Conservation (phyloP, 2,113 vertebrate genomes). For the Melanostigma gelatinosum region DNA sequence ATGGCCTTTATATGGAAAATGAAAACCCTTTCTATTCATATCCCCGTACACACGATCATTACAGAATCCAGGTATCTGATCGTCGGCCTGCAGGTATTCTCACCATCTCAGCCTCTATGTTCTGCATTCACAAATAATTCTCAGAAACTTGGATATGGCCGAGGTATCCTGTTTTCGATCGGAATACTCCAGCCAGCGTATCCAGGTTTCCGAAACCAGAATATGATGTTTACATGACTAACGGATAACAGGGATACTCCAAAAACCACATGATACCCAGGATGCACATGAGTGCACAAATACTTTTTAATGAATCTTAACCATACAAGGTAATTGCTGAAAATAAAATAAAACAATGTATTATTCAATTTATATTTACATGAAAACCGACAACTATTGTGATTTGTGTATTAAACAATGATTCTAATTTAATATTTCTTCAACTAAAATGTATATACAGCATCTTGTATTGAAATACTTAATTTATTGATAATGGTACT, state of each 20-base stretch:
- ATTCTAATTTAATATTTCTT: conserved; percentile 24
- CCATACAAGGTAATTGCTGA: conserved; percentile 7
- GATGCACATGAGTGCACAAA: not conserved
- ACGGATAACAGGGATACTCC: conserved; percentile 3
- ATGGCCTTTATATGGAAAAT: not conserved
- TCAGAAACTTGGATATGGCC: not conserved
- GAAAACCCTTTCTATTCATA: not conserved
- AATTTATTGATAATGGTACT: conserved; percentile 50
- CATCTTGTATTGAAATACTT: conserved; percentile 42
- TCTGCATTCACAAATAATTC: not conserved
- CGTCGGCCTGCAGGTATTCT: not conserved
- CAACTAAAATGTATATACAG: conserved; percentile 20
- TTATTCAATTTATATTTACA: conserved; percentile 48
- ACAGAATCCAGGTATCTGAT: not conserved
- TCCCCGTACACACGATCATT: not conserved
- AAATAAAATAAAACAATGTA: conserved; percentile 26
- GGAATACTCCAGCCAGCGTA: not conserved
- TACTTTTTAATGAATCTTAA: not conserved
- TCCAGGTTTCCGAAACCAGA: not conserved
- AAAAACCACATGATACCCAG: not conserved
- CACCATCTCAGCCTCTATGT: not conserved
- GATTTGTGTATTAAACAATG: conserved; percentile 37
- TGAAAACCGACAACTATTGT: conserved; percentile 7
- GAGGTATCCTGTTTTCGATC: not conserved
- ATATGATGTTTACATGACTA: conserved; percentile 2